Conservation (phyloP, 1,140 invertebrate genomes). For the Medauroidea extradentata region DNA sequence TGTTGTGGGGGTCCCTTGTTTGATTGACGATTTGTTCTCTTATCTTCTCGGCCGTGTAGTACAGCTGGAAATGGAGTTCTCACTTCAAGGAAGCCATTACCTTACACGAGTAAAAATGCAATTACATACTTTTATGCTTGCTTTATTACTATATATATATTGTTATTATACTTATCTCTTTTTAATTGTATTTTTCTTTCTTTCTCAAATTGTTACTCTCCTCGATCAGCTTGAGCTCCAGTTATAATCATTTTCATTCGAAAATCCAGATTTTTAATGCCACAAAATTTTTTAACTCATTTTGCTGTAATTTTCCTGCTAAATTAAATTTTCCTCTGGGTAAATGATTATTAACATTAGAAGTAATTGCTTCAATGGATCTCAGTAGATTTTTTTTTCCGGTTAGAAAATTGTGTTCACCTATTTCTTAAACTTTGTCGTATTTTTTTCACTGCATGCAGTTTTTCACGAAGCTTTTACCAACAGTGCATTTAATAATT, state of each 20-base stretch:
- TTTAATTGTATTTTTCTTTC: slow-evolving; percentile 3
- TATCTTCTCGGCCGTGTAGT: slow-evolving; percentile 50
- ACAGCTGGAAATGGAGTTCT: slow-evolving; percentile 90
- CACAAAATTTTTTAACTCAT: neutral
- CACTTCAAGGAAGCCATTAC: slow-evolving; percentile 91
- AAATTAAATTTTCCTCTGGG: too few relatives aligned
- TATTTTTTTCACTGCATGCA: too few relatives aligned
- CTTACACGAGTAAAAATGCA: slow-evolving; percentile 59
- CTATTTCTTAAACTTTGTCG: too few relatives aligned
- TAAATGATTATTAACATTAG: too few relatives aligned
- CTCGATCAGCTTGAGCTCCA: slow-evolving; percentile 17
- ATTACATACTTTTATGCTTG: slow-evolving; percentile 24
- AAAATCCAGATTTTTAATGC: slow-evolving; percentile 7
- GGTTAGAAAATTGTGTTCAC: too few relatives aligned
- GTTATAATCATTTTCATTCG: slow-evolving; percentile 23
- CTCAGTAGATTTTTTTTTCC: too few relatives aligned
- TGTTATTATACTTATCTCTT: slow-evolving; percentile 21
- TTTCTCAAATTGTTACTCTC: slow-evolving; percentile 7
- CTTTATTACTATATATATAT: slow-evolving; percentile 20
- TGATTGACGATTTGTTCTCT: slow-evolving; percentile 13
- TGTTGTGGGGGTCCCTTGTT: too few relatives aligned
- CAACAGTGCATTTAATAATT: too few relatives aligned
- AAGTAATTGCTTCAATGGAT: too few relatives aligned
- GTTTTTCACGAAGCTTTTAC: too few relatives aligned
- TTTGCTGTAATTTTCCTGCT: too few relatives aligned